Base-by-base conservation (phyloP, 2,888 invertebrate genomes). In the Lasioglossum vierecki region DNA sequence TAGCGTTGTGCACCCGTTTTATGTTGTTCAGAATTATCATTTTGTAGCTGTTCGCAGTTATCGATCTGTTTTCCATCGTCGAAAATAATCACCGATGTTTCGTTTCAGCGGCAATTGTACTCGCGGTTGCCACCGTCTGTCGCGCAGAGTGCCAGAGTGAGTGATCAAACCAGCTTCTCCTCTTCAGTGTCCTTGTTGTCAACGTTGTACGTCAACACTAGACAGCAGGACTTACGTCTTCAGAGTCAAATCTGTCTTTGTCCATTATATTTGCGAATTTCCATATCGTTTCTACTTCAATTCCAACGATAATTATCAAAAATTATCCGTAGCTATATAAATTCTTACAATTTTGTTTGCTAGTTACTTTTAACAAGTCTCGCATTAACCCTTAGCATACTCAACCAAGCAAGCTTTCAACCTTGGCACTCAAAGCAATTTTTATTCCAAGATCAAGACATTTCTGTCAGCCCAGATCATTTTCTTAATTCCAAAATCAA, bases 81-180 rank as follows among this genome's bases (percentile, higher is more conserved):
- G 84, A 89, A 91, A 88, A 75, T 83, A 90, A 41, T 89, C 82
- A 86, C 88, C 86, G 76, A 87, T 86, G 86, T 90, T 88, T 92
- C 87, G 86, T 94, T 94, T 89, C 94, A 95, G 95, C 93, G 92
- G 92, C 93, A 91, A 93, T 94, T 92, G 90, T 94, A 91, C 93
- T 95, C 86, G 93, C 94, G 88, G 92, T 94, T 91, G 93, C 92
- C 91, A 93, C 91, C 91, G 90, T 93, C 93, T 94, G 94, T 91
- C 92, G 91, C 88, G 94, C 94, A 84, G 95, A 95, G 88, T 95
- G 95, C 91, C 95, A 95, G 90, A 95, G 95, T 95, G 88, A 95
- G 95, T 94, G 88, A 91, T 88, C 88, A 87, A 84, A 57, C 76
- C 82, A 87, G 88, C 82, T 90, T 88, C 84, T 78, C 82, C 84